These are phyloP conservation scores for Pinctada fucata DNA, from an alignment of 2,888 invertebrate species.

Conservation along the genomic window DNA sequence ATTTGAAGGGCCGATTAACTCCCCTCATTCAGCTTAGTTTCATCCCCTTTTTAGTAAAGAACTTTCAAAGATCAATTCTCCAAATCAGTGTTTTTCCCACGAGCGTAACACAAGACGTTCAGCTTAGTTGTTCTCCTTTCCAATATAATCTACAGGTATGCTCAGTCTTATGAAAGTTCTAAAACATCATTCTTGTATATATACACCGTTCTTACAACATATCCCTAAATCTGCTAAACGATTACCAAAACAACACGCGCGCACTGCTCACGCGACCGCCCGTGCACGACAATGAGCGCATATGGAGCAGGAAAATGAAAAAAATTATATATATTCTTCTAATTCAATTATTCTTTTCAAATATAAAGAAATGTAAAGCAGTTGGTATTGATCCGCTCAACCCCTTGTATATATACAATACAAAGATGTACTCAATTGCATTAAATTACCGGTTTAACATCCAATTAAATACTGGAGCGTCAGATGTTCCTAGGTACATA, in stretches of 20 bases:
- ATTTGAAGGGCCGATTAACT: background rate
- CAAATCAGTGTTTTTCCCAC: too few species aligned
- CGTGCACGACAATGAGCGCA: constrained; percentile 14
- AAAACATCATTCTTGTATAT: too few species aligned
- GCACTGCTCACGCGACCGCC: constrained; percentile 40
- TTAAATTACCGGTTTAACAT: constrained; percentile 8
- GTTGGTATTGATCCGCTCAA: background rate
- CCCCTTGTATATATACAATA: background rate
- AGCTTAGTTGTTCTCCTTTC: too few species aligned
- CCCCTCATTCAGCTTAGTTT: background rate
- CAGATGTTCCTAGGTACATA: background rate
- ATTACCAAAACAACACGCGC: background rate
- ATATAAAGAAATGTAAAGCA: background rate
- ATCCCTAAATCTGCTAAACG: too few species aligned
- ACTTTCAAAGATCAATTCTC: constrained; percentile 6
- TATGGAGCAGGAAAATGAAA: too few species aligned
- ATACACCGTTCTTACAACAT: too few species aligned
- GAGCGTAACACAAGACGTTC: too few species aligned
- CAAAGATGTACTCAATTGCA: constrained; percentile 19
- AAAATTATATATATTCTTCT: background rate
- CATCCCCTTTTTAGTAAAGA: background rate
- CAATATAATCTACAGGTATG: too few species aligned
- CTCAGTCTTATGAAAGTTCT: too few species aligned
- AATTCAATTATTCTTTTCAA: constrained; percentile 3
- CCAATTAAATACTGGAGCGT: background rate